Percentiles rank a stretch among this genome's conserved stretches.
Evolutionary conservation across 2,113 vertebrate genomes (phyloP).

Genomic region (Erpornis zantholeuca): DNA sequence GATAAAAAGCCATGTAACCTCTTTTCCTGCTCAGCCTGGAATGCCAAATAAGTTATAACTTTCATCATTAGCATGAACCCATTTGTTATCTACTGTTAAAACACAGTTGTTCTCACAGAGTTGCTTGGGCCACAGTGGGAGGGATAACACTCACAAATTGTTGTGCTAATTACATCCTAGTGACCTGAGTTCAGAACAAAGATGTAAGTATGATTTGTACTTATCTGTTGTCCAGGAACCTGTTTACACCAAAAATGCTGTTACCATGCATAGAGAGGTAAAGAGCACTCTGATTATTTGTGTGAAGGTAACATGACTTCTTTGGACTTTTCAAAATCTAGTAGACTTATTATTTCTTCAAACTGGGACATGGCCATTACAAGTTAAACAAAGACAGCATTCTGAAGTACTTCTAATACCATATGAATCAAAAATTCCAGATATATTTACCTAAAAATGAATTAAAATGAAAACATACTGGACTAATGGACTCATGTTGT

Average conservation of each 20-base stretch:
- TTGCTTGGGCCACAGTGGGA: neutral
- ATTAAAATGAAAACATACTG: neutral
- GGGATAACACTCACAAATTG: neutral
- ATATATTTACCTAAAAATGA: neutral
- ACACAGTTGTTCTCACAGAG: neutral
- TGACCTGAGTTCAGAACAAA: neutral
- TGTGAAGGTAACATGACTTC: neutral
- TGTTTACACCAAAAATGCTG: neutral
- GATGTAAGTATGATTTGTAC: neutral
- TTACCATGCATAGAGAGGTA: neutral
- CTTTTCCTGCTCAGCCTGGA: neutral
- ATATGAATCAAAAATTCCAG: neutral
- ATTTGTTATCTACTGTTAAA: neutral
- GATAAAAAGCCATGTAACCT: neutral
- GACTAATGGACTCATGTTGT: neutral
- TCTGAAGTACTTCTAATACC: neutral
- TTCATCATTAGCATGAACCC: neutral
- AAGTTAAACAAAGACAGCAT: neutral
- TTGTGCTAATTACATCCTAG: neutral
- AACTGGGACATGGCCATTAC: neutral
- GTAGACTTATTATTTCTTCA: neutral
- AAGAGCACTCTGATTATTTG: neutral
- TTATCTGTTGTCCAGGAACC: neutral
- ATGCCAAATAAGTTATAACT: neutral
- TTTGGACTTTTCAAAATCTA: neutral